Evolutionary conservation across 2,797 vertebrate species (phyloP).

Genomic region (Ctenopoma multispine): DNA sequence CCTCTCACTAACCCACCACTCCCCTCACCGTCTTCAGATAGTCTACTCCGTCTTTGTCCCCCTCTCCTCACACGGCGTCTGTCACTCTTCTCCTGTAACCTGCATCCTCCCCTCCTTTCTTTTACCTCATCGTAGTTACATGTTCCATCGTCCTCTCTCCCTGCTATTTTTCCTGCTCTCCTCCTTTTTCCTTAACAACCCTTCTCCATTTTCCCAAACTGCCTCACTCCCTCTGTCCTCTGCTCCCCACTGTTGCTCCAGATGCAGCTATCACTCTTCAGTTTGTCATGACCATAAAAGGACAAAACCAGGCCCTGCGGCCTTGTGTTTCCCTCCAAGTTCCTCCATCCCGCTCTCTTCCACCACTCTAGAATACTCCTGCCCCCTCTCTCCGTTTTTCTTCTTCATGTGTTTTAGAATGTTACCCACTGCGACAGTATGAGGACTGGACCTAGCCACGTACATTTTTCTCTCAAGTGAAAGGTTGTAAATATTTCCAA

Average conservation of each 20-base stretch:
- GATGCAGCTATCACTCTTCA: constrained; percentile 48
- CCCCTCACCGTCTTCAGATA: not conserved
- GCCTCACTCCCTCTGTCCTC: constrained; percentile 22
- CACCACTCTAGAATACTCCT: not conserved
- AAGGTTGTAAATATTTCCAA: not conserved
- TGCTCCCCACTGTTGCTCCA: constrained; percentile 46
- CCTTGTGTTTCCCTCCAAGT: constrained; percentile 25
- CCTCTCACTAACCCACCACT: constrained; percentile 13
- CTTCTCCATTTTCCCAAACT: constrained; percentile 12
- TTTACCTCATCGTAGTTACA: not conserved
- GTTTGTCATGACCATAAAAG: constrained; percentile 83
- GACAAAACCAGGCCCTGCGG: constrained; percentile 60
- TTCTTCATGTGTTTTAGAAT: not conserved
- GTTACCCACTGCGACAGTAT: not conserved
- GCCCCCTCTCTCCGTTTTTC: constrained; percentile 10
- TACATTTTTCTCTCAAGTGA: not conserved
- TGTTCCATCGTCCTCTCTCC: not conserved
- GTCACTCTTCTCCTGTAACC: not conserved
- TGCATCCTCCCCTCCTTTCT: not conserved
- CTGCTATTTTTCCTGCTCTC: not conserved
- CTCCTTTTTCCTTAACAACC: not conserved
- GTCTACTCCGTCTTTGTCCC: not conserved
- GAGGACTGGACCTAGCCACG: not conserved
- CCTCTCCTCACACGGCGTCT: not conserved
- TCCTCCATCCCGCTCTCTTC: constrained; percentile 6